Conservation (phyloP, 2,888 invertebrate species). For the Patella ulyssiponensis region DNA sequence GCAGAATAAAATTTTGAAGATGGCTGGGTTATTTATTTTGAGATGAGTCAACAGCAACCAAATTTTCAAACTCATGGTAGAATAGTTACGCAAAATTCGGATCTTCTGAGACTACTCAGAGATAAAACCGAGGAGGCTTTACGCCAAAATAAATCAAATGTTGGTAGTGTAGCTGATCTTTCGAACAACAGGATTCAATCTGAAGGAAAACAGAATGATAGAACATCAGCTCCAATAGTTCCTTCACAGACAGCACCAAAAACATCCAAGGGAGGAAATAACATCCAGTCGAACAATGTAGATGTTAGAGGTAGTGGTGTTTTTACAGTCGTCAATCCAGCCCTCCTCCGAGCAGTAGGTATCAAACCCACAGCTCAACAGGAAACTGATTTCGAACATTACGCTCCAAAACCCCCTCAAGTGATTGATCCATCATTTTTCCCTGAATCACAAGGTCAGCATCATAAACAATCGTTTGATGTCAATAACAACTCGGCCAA, state of each 20-base stretch:
- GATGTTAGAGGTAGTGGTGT: not conserved
- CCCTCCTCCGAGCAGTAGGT: not conserved
- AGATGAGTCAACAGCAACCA: too few relatives aligned
- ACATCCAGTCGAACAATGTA: not conserved
- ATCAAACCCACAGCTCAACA: not conserved
- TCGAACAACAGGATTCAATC: not conserved
- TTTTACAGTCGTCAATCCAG: not conserved
- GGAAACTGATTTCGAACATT: not conserved
- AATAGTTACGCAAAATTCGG: constrained; percentile 12
- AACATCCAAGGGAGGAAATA: not conserved
- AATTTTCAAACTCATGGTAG: not conserved
- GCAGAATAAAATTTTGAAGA: too few relatives aligned
- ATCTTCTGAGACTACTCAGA: constrained; percentile 11
- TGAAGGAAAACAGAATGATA: not conserved
- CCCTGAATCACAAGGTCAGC: not conserved
- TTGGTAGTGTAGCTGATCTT: not conserved
- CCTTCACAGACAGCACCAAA: not conserved
- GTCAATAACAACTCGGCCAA: not conserved
- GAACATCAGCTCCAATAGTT: not conserved
- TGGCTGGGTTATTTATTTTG: too few relatives aligned
- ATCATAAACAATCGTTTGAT: not conserved
- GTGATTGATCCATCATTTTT: not conserved
- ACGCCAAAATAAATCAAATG: not conserved
- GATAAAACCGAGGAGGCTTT: constrained; percentile 4
- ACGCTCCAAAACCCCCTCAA: not conserved